Evolutionary conservation across 1,140 invertebrate genomes (phyloP).

Genomic region (Drosophila orena): DNA sequence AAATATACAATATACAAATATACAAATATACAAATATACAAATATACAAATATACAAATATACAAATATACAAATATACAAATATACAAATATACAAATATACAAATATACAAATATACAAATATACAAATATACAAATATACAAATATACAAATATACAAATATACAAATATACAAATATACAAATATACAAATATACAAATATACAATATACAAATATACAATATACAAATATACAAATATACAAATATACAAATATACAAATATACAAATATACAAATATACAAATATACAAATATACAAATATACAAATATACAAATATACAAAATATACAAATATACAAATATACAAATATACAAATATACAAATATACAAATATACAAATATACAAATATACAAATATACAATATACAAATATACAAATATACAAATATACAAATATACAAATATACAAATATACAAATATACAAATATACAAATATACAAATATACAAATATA

Average conservation of each 20-base stretch:
- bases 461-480: neutral
- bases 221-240: neutral
- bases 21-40: neutral
- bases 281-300: neutral
- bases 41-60: neutral
- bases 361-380: neutral
- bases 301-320: neutral
- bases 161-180: neutral
- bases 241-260: neutral
- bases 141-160: neutral
- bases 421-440: neutral
- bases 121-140: neutral
- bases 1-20: neutral
- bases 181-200: neutral
- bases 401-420: neutral
- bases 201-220: neutral
- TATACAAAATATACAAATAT: neutral
- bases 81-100: neutral
- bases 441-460: neutral
- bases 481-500: neutral
- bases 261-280: neutral
- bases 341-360: neutral
- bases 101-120: neutral
- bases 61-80: neutral
- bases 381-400: neutral